Base-by-base conservation (phyloP, 2,888 invertebrate species). In the Xestia sexstrigata region DNA sequence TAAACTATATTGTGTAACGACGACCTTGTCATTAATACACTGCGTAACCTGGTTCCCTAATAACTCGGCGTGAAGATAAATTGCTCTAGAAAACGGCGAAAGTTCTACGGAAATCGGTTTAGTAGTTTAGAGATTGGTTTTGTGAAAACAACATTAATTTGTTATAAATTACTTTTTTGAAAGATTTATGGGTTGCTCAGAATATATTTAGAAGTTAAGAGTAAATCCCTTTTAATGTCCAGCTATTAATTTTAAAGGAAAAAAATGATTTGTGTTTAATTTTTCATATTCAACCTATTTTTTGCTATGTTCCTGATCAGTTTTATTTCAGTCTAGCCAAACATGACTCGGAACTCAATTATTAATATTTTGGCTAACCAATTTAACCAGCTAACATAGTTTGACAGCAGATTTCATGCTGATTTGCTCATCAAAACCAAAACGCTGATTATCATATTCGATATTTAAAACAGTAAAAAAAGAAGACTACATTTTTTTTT, bases 21-120 rank as follows among this genome's bases (percentile, higher is more conserved):
- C n/a, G 81, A 71, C 84, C 83, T 83, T 74, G 79, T 63, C 52
- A 63, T 78, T 82, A 63, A 63, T 78, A 71, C 45, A 55, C 35
- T 70, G 3, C 35, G 66, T 75, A 80, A 45, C 81, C 78, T 63
- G 55, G 72, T 74, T 77, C 80, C 80, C 83, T 85, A 72, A 76
- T 70, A 87, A 65, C 65, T 52, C 42, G 47, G 11, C 42, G 60
- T 74, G 20, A 76, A 78, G 79, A 85, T 83, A 87, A 81, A 87
- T 85, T 62, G 74, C 76, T 83, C 60, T 83, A 73, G n/a, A 70
- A 71, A 79, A 79, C 70, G 74, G 81, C 52, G 85, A 83, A 74
- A 87, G 85, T 87, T 35, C 81, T 47, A 75, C 68, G 23, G 9
- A 79, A 80, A 75, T 76, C 30, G 35, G 79, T 74, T 84, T 60